A percentile compares a stretch with the other conserved stretches of the same genome.
These are phyloP conservation scores for Crotalus helleri DNA, from an alignment of 2,113 vertebrate species.

Conservation along the genomic window DNA sequence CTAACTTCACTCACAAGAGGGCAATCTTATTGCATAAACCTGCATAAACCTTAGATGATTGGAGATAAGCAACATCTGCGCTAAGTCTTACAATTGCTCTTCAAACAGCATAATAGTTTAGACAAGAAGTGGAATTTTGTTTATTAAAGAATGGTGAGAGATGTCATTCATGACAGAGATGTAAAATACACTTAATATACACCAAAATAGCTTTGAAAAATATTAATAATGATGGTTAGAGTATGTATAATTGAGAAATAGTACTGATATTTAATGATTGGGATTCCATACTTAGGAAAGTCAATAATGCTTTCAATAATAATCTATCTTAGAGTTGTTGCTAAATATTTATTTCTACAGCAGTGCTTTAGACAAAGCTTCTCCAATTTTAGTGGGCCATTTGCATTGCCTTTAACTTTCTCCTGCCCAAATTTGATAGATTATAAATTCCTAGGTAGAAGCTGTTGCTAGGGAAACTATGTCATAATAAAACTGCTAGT, in stretches of 20 bases:
- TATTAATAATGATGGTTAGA: slow-evolving; percentile 4
- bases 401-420: neutral
- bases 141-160: slow-evolving; percentile 5
- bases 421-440: neutral
- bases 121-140: neutral
- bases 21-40: neutral
- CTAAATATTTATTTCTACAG: neutral
- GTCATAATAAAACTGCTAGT: neutral
- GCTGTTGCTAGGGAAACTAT: neutral
- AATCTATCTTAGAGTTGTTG: neutral
- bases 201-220: neutral
- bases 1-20: slow-evolving; percentile 51
- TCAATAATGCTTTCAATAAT: neutral
- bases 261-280: neutral
- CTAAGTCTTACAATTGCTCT: neutral
- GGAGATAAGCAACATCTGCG: neutral
- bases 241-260: accelerated
- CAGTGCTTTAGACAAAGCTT: neutral
- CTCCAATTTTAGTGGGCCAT: neutral
- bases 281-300: neutral
- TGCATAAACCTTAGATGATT: neutral
- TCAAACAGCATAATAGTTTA: neutral
- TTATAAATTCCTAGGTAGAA: neutral
- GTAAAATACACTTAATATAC: neutral
- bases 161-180: neutral